These are phyloP conservation scores for Apis mellifera DNA, from an alignment of 1,140 invertebrate species.

Conservation along the genomic window DNA sequence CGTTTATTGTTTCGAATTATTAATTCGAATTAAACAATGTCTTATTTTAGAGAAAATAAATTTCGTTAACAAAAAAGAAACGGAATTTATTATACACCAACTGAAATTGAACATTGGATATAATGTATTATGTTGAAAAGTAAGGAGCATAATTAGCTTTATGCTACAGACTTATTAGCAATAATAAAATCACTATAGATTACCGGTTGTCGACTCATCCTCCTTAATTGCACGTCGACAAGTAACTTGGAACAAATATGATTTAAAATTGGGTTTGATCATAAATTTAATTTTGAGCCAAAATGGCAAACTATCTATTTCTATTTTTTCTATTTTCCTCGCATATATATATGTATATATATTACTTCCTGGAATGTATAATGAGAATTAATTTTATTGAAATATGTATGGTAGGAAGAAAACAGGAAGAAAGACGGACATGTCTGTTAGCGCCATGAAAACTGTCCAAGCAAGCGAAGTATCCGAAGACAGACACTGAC, in stretches of 20 bases:
- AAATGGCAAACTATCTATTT: conserved; percentile 35
- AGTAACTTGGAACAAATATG: conserved; percentile 48
- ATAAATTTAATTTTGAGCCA: conserved; percentile 40
- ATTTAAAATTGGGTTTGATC: conserved; percentile 53
- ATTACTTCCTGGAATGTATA: background rate
- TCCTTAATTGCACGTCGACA: conserved; percentile 43
- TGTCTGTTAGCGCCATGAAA: conserved; percentile 69
- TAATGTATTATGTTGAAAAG: background rate
- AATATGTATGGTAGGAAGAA: background rate
- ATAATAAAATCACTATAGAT: conserved; percentile 23
- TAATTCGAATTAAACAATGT: background rate
- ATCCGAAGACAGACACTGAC: conserved; percentile 75
- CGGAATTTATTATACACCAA: background rate
- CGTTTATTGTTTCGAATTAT: background rate
- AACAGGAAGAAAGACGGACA: conserved; percentile 68
- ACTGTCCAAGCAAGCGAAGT: conserved; percentile 68
- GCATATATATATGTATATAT: too few relatives aligned
- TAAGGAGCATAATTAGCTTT: conserved; percentile 20
- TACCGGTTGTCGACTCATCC: conserved; percentile 28
- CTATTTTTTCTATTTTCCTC: background rate
- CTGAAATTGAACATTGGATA: background rate
- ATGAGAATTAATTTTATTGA: conserved; percentile 18
- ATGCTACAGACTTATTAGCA: conserved; percentile 23
- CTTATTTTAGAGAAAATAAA: background rate
- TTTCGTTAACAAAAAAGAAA: background rate